Evolutionary conservation across 2,888 invertebrate genomes (phyloP).

Genomic region (Schizaphis graminum): DNA sequence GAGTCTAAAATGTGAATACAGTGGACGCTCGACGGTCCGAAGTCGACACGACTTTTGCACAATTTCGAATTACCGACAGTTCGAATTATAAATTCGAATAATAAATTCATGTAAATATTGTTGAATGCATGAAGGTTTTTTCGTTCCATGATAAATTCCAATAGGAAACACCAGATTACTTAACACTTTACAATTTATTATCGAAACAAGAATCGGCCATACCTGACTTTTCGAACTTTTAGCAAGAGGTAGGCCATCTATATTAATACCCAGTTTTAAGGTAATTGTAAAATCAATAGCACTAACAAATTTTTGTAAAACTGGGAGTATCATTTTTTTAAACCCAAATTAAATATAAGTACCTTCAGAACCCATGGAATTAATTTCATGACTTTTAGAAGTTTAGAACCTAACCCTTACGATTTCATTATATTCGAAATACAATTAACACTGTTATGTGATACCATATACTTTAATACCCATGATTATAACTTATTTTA

Average conservation of each 20-base stretch:
- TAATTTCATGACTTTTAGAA: not conserved
- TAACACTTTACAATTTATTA: constrained; percentile 22
- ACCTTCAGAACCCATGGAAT: constrained; percentile 16
- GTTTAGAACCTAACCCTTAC: not conserved
- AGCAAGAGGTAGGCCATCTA: too few relatives aligned
- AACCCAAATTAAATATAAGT: not conserved
- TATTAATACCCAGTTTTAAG: constrained; percentile 17
- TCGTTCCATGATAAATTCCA: constrained; percentile 67
- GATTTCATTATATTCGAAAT: too few relatives aligned
- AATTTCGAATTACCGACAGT: too few relatives aligned
- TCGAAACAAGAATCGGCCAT: too few relatives aligned
- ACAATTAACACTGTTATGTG: too few relatives aligned
- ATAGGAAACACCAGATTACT: constrained; percentile 66
- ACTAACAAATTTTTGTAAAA: not conserved
- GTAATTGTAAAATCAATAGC: constrained; percentile 7
- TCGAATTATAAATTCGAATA: too few relatives aligned
- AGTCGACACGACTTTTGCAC: too few relatives aligned
- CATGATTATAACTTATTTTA: too few relatives aligned
- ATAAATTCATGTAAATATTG: not conserved
- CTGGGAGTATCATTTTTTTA: not conserved
- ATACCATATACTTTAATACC: too few relatives aligned
- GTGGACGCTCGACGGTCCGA: too few relatives aligned
- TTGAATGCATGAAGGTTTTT: constrained; percentile 66
- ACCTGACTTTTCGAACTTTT: constrained; percentile 62
- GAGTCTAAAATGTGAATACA: too few relatives aligned